Conservation (phyloP, 1,140 invertebrate genomes). For the Neodiprion lecontei region DNA sequence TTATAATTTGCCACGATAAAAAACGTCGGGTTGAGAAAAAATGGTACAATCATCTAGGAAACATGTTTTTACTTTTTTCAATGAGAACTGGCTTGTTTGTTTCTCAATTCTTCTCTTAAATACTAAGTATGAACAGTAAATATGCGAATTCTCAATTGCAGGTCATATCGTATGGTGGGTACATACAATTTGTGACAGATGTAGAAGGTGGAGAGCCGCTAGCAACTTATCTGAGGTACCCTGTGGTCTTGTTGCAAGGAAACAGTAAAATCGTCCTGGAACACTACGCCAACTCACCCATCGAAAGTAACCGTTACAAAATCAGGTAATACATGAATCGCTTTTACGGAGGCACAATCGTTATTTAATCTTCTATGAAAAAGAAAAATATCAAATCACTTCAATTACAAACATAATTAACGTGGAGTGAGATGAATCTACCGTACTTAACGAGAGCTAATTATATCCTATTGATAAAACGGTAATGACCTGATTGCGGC, state of each 20-base stretch:
- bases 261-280: constrained; percentile 80
- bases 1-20: too few species aligned
- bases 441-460: too few species aligned
- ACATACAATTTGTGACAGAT: constrained; percentile 79
- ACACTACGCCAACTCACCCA: constrained; percentile 66
- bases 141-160: constrained; percentile 44
- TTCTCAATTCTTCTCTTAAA: too few species aligned
- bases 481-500: too few species aligned
- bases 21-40: too few species aligned
- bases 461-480: too few species aligned
- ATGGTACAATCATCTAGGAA: too few species aligned
- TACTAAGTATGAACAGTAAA: too few species aligned
- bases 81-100: too few species aligned
- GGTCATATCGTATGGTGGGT: constrained; percentile 91
- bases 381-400: constrained; percentile 4
- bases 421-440: not conserved
- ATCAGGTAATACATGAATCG: constrained; percentile 61
- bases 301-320: constrained; percentile 64
- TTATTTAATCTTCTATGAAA: not conserved
- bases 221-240: constrained; percentile 73
- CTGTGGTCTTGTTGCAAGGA: constrained; percentile 84
- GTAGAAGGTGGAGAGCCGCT: constrained; percentile 69
- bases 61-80: too few species aligned
- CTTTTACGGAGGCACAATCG: not conserved
- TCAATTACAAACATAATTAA: not conserved